Base-by-base conservation (phyloP, 2,113 vertebrate genomes). In the Poeciliopsis occidentalis region DNA sequence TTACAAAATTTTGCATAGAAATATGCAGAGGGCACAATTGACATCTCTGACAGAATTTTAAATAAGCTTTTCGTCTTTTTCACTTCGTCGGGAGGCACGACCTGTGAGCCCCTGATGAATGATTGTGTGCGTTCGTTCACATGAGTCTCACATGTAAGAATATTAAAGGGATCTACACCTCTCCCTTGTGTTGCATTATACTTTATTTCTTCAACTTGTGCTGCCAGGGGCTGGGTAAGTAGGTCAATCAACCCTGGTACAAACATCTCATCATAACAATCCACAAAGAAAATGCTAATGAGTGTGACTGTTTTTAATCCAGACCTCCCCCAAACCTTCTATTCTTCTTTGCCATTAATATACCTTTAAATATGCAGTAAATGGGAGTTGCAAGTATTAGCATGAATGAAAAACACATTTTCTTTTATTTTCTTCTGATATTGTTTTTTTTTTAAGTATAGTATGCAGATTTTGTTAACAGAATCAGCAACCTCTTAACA, bases 1-100 rank as follows among this genome's bases (percentile, higher is more conserved):
- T 94, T 94, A 95, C 94, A 94, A 88, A 92, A 57, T 93, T 88
- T 89, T 84, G 87, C 83, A 89, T 88, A 87, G 91, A 92, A 94
- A 92, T 93, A 88, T 92, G 87, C 85, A 85, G 81, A 80, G 89
- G 86, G 89, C 93, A 94, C 92, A 92, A 93, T 91, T 94, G 93
- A 93, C 90, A 88, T 90, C 87, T 92, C 91, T 89, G 89, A 91
- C 90, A 84, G 91, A 94, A 94, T 94, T 89, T 85, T 89, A 92
- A 92, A 93, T 87, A 79, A 92, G 88, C 77, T 26, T 74, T 76
- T 44, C 62, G 29, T 57, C 78, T 80, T 79, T 76, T 72, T 73
- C 15, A 73, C 72, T 83, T 84, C 69, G 81, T 87, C 88, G 85
- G 41, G 66, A 91, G 88, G 87, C 89, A 69, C 79, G 89, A 95